A percentile compares a stretch with the other conserved stretches of the same genome.
Conservation (phyloP, 2,888 invertebrate genomes). For the Bedellia somnulentella region DNA sequence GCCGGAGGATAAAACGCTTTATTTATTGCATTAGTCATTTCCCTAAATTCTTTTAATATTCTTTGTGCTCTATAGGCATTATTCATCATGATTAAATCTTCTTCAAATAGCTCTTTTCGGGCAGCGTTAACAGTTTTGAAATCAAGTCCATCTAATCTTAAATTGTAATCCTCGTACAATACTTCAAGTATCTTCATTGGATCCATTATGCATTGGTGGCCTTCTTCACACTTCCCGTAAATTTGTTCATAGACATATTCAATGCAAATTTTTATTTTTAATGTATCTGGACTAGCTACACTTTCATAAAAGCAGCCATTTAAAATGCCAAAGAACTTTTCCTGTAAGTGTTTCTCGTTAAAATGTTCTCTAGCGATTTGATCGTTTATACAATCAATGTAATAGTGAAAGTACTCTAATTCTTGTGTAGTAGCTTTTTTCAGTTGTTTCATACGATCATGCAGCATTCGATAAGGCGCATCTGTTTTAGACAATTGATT, state of each 20-base stretch:
- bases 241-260: constrained; percentile 51
- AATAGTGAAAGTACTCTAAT: constrained; percentile 44
- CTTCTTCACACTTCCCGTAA: constrained; percentile 49
- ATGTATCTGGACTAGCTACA: constrained; percentile 35
- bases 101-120: constrained; percentile 36
- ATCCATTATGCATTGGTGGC: constrained; percentile 38
- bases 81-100: constrained; percentile 43
- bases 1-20: constrained; percentile 41
- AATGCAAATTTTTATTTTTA: constrained; percentile 46
- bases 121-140: constrained; percentile 45
- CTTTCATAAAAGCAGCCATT: constrained; percentile 39
- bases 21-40: constrained; percentile 48
- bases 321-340: constrained; percentile 45
- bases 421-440: constrained; percentile 32
- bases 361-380: constrained; percentile 34
- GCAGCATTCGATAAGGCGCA: constrained; percentile 26
- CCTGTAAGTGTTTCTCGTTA: constrained; percentile 34
- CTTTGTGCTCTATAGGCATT: constrained; percentile 42
- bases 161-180: constrained; percentile 46
- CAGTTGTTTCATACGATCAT: constrained; percentile 32
- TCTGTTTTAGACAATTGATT: constrained; percentile 38
- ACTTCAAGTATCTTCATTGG: constrained; percentile 51
- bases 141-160: constrained; percentile 39
- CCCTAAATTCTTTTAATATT: constrained; percentile 37
- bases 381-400: constrained; percentile 32